A percentile compares a stretch with the other conserved stretches of the same genome.
Conservation (phyloP, 2,113 vertebrate genomes). For the Takifugu bimaculatus region DNA sequence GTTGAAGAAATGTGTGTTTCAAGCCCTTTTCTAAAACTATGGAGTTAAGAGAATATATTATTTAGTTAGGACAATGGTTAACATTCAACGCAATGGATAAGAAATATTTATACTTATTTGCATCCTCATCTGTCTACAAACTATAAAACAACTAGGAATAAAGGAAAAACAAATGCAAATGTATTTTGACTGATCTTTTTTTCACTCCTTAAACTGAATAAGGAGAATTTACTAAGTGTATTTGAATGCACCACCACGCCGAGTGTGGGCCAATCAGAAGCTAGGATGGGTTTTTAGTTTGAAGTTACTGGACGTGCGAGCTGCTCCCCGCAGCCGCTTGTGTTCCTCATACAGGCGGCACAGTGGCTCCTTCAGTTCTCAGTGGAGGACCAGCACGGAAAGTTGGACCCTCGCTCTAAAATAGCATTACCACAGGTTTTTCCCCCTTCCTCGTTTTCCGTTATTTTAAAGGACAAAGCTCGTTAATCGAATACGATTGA, state of each 20-base stretch:
- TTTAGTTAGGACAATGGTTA: too few species aligned
- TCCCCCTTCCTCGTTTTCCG: too few species aligned
- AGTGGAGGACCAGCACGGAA: background rate
- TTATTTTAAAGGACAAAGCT: background rate
- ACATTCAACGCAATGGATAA: background rate
- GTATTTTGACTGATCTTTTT: background rate
- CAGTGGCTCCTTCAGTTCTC: background rate
- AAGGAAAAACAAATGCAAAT: too few species aligned
- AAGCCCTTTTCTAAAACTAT: too few species aligned
- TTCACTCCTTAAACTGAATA: background rate
- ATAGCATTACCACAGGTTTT: too few species aligned
- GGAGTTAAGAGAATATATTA: too few species aligned
- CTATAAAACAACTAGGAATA: too few species aligned
- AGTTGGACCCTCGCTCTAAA: background rate
- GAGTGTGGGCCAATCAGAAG: constrained; percentile 53
- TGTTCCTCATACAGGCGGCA: background rate
- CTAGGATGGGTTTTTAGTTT: constrained; percentile 59
- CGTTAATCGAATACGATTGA: background rate
- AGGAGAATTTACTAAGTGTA: background rate
- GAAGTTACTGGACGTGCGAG: constrained; percentile 13
- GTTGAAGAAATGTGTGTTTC: too few species aligned
- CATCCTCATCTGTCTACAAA: background rate
- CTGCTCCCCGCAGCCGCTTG: background rate
- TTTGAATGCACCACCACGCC: constrained; percentile 25
- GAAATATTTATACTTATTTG: background rate